Evolutionary conservation across 1,140 invertebrate genomes (phyloP).

Genomic region (Archivesica marissinica): DNA sequence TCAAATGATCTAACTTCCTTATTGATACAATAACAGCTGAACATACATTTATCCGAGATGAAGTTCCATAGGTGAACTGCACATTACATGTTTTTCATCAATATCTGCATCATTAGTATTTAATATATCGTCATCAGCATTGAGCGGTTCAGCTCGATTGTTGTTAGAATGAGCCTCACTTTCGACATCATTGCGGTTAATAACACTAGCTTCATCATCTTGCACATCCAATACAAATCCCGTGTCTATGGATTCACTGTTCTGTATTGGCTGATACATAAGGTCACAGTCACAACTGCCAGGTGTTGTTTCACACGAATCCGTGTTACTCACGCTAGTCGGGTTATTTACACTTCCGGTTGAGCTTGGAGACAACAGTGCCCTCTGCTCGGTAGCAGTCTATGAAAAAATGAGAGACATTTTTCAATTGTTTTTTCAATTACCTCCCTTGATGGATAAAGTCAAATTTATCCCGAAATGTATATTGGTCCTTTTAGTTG

Average conservation of each 20-base stretch:
- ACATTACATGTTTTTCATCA: not conserved
- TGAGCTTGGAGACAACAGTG: conserved; percentile 4
- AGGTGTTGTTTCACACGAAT: conserved; percentile 1
- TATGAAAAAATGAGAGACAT: too few relatives aligned
- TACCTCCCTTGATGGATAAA: too few relatives aligned
- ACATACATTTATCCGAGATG: conserved; percentile 9
- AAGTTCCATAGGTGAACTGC: not conserved
- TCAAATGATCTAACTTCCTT: too few relatives aligned
- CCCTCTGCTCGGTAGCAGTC: not conserved
- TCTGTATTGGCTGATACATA: conserved; percentile 1
- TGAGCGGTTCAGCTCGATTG: not conserved
- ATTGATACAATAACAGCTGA: conserved; percentile 10
- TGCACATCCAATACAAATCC: not conserved
- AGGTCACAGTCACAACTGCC: conserved; percentile 26
- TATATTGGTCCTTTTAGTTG: too few relatives aligned
- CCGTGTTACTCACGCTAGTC: conserved; percentile 15
- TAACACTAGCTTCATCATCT: not conserved
- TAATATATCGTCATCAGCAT: not conserved
- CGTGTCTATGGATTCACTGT: not conserved
- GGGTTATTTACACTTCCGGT: conserved; percentile 26
- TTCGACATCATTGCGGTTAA: not conserved
- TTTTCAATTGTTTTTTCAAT: too few relatives aligned
- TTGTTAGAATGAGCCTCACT: not conserved
- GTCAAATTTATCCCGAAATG: too few relatives aligned
- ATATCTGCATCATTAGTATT: not conserved